Evolutionary conservation across 1,140 invertebrate genomes (phyloP).

Genomic region (Cyphomyrmex costatus): DNA sequence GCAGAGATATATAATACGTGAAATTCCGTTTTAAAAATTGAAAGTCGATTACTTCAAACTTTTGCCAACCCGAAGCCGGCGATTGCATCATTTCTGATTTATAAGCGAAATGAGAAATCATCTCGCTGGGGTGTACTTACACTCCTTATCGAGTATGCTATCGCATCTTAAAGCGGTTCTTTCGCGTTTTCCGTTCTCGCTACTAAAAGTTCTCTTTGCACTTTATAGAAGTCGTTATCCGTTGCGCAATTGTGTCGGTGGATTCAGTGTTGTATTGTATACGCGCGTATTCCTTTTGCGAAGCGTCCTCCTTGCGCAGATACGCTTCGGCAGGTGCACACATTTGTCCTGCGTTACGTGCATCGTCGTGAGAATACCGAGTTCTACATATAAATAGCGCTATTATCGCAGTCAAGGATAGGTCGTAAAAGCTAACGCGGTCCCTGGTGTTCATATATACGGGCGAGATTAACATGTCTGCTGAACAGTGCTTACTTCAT

Average conservation of each 20-base stretch:
- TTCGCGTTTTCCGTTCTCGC: slow-evolving; percentile 27
- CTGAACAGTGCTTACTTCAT: slow-evolving; percentile 43
- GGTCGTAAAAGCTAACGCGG: slow-evolving; percentile 64
- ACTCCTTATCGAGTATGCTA: background rate
- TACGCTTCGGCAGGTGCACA: slow-evolving; percentile 63
- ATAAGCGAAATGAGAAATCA: slow-evolving; percentile 33
- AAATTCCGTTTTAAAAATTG: background rate
- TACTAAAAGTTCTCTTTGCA: slow-evolving; percentile 37
- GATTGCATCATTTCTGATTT: slow-evolving; percentile 26
- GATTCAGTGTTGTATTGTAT: slow-evolving; percentile 39
- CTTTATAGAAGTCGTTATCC: slow-evolving; percentile 62
- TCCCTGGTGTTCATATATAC: slow-evolving; percentile 42
- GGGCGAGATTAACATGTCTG: slow-evolving; percentile 51
- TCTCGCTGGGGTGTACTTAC: slow-evolving; percentile 17
- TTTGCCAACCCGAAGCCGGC: background rate
- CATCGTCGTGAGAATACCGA: slow-evolving; percentile 54
- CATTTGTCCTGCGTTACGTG: slow-evolving; percentile 49
- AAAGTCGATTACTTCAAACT: background rate
- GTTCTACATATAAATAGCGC: slow-evolving; percentile 78
- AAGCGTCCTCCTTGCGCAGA: slow-evolving; percentile 31
- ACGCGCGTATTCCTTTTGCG: slow-evolving; percentile 38
- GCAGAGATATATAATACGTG: background rate
- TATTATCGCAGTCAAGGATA: slow-evolving; percentile 74
- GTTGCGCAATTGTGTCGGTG: slow-evolving; percentile 40
- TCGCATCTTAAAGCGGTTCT: slow-evolving; percentile 25